These are phyloP conservation scores for Eolophus roseicapilla DNA, from an alignment of 2,113 vertebrate genomes.

Conservation along the genomic window DNA sequence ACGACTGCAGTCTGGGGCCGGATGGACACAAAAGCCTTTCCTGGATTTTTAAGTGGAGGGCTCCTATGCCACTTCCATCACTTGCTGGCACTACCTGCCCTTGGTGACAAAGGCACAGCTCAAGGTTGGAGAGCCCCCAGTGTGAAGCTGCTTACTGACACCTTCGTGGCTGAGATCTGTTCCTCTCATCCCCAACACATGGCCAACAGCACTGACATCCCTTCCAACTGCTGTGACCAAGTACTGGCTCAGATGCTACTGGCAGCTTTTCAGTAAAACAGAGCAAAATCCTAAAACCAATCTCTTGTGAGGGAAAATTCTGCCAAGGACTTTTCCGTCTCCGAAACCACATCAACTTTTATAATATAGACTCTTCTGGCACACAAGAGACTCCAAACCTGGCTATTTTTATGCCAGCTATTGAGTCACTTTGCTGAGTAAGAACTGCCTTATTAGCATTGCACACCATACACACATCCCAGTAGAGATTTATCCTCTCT, in stretches of 20 bases:
- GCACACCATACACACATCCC: not conserved
- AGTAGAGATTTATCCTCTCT: slow-evolving; percentile 20
- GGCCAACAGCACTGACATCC: not conserved
- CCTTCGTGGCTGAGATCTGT: not conserved
- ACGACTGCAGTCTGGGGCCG: not conserved
- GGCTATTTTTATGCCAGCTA: slow-evolving; percentile 38
- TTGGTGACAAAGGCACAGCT: not conserved
- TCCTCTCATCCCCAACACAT: not conserved
- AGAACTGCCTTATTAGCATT: slow-evolving; percentile 41
- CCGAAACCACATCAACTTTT: not conserved
- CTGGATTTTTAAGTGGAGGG: not conserved
- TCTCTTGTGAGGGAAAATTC: not conserved
- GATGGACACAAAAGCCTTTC: not conserved
- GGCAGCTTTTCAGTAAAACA: slow-evolving; percentile 24
- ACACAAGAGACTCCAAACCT: slow-evolving; percentile 26
- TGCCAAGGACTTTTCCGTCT: not conserved
- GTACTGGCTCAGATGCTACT: not conserved
- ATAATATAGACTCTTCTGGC: slow-evolving; percentile 15
- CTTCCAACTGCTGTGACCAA: slow-evolving; percentile 10
- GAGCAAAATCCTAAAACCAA: slow-evolving; percentile 7
- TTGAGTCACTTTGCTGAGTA: slow-evolving; percentile 61
- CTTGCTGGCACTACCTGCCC: not conserved
- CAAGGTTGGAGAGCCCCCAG: not conserved
- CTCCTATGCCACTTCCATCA: not conserved
- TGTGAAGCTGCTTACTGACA: accelerated